These are phyloP conservation scores for Helicoverpa assulta DNA, from an alignment of 2,888 invertebrate species.

Conservation along the genomic window DNA sequence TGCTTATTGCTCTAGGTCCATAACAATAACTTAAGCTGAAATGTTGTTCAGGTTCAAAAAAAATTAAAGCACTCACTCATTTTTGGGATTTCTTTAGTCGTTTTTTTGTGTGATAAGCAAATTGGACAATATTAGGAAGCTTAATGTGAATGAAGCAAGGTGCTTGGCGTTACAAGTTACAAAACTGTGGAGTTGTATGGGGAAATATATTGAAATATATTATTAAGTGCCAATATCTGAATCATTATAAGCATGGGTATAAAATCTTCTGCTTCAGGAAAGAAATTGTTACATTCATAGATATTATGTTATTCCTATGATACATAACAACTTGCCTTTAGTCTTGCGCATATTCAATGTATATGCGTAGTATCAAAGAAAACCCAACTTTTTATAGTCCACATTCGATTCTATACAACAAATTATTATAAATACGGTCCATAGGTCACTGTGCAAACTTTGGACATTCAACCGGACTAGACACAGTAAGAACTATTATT, in stretches of 20 bases:
- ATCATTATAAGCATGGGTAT: neutral
- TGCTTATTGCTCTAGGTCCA: conserved; percentile 64
- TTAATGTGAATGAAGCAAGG: conserved; percentile 26
- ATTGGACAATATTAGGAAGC: conserved; percentile 26
- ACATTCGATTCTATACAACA: neutral
- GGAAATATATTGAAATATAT: conserved; percentile 23
- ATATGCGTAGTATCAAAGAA: neutral
- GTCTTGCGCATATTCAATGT: neutral
- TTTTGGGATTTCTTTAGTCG: neutral
- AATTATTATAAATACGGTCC: neutral
- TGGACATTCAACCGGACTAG: neutral
- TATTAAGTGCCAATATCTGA: conserved; percentile 28
- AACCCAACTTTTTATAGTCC: neutral
- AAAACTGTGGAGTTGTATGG: conserved; percentile 43
- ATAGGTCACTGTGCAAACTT: neutral
- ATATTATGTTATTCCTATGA: neutral
- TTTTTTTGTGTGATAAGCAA: conserved; percentile 13
- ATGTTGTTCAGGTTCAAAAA: neutral
- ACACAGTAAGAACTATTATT: neutral
- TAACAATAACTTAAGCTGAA: conserved; percentile 47
- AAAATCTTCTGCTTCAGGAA: neutral
- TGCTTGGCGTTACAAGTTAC: conserved; percentile 51
- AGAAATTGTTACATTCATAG: neutral
- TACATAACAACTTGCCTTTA: neutral
- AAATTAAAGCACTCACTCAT: neutral